Percentiles rank a stretch among this genome's conserved stretches.
Conservation (phyloP, 2,888 invertebrate species). For the Euphydryas editha region DNA sequence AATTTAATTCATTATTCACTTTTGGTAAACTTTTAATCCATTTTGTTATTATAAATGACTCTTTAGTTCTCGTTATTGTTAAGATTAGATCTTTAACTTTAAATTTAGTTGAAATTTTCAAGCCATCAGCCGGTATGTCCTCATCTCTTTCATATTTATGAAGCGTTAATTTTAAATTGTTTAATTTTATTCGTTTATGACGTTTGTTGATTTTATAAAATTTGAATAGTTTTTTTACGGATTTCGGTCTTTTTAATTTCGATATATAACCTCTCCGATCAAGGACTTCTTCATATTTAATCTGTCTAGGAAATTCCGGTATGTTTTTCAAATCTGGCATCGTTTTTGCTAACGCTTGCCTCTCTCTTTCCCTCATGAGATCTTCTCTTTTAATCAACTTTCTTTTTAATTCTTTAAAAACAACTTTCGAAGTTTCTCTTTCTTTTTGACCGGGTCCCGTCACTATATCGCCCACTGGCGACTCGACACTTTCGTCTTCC, state of each 20-base stretch:
- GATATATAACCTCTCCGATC: slow-evolving; percentile 63
- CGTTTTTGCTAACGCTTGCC: slow-evolving; percentile 73
- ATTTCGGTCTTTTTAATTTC: slow-evolving; percentile 52
- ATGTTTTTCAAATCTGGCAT: slow-evolving; percentile 71
- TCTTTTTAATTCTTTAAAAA: slow-evolving; percentile 69
- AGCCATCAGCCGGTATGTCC: slow-evolving; percentile 52
- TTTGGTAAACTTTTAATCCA: slow-evolving; percentile 56
- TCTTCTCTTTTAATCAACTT: slow-evolving; percentile 77
- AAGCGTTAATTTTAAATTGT: slow-evolving; percentile 51
- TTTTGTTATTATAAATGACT: slow-evolving; percentile 49
- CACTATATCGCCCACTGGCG: slow-evolving; percentile 58
- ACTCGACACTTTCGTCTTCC: slow-evolving; percentile 60
- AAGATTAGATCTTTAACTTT: slow-evolving; percentile 56
- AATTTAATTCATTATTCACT: slow-evolving; percentile 40
- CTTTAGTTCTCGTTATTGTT: slow-evolving; percentile 49
- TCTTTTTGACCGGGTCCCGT: slow-evolving; percentile 73
- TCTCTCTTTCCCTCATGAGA: slow-evolving; percentile 76
- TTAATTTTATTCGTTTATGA: slow-evolving; percentile 41
- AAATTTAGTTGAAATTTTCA: slow-evolving; percentile 57
- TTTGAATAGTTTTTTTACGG: slow-evolving; percentile 47
- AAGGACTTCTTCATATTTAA: slow-evolving; percentile 58
- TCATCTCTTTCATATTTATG: slow-evolving; percentile 53
- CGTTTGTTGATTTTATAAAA: slow-evolving; percentile 48
- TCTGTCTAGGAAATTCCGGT: slow-evolving; percentile 78
- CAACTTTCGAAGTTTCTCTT: slow-evolving; percentile 67